Percentiles rank a stretch among this genome's conserved stretches.
Conservation (phyloP, 1,140 invertebrate species). For the Drosophila funebris region DNA sequence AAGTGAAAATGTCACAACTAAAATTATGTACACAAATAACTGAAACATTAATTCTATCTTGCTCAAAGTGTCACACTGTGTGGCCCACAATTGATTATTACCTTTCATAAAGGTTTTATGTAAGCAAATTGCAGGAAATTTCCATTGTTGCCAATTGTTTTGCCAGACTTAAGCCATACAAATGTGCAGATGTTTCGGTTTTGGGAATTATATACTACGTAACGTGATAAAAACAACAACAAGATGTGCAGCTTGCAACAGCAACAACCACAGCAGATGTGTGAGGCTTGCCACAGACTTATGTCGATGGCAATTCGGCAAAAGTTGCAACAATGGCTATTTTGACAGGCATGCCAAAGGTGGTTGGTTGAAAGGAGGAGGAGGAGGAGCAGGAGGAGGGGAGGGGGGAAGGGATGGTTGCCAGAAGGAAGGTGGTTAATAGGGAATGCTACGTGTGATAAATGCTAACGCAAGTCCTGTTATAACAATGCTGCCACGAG, state of each 20-base stretch:
- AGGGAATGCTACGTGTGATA: slow-evolving; percentile 60
- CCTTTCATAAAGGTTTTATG: too few relatives aligned
- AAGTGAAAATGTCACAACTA: too few relatives aligned
- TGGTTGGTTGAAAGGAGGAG: too few relatives aligned
- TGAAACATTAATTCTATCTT: too few relatives aligned
- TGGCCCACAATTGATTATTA: too few relatives aligned
- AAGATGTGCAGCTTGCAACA: neutral
- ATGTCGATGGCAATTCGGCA: slow-evolving; percentile 35
- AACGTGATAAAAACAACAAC: slow-evolving; percentile 4
- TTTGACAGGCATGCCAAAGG: neutral
- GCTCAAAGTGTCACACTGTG: too few relatives aligned
- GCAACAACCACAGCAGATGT: slow-evolving; percentile 8
- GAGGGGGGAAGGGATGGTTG: neutral
- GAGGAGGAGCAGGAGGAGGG: neutral
- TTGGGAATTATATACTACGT: too few relatives aligned
- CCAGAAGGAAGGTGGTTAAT: slow-evolving; percentile 43
- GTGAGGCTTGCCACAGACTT: slow-evolving; percentile 1
- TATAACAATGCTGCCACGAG: slow-evolving; percentile 10
- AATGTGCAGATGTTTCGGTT: neutral
- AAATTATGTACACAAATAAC: too few relatives aligned
- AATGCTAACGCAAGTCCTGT: slow-evolving; percentile 36
- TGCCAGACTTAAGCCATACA: slow-evolving; percentile 19
- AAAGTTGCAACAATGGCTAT: slow-evolving; percentile 37
- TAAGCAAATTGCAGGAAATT: too few relatives aligned
- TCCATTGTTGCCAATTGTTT: slow-evolving; percentile 20